phyloP scores from a whole-genome alignment of 1,140 invertebrate genomes.

The Plectrocnemia conspersa region DNA sequence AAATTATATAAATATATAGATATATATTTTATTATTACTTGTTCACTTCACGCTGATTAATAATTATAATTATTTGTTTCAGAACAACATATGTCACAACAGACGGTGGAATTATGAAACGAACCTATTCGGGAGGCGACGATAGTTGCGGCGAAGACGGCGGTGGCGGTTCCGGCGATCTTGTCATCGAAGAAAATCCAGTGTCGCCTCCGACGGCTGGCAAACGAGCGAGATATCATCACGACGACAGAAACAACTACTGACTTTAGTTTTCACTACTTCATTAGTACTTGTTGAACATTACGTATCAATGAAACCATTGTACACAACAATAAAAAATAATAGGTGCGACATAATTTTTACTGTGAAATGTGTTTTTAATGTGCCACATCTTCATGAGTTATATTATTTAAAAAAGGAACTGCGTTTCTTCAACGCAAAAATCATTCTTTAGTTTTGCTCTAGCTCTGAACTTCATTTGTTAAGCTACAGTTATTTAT shows the following conservation, averaged over 20 bases:
- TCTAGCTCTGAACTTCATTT: too few relatives aligned
- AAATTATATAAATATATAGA: too few relatives aligned
- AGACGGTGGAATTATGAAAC: slow-evolving; percentile 23
- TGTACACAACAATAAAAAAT: too few relatives aligned
- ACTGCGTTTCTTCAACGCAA: too few relatives aligned
- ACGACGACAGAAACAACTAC: slow-evolving; percentile 23
- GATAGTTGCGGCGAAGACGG: slow-evolving; percentile 41
- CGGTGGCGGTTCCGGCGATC: slow-evolving; percentile 36
- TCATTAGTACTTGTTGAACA: too few relatives aligned
- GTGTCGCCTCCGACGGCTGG: slow-evolving; percentile 42
- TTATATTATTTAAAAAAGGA: too few relatives aligned
- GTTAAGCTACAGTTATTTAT: too few relatives aligned
- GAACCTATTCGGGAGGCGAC: slow-evolving; percentile 35
- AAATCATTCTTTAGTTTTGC: too few relatives aligned
- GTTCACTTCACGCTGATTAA: too few relatives aligned
- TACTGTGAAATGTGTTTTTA: slow-evolving; percentile 19
- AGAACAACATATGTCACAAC: slow-evolving; percentile 38
- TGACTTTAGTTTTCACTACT: background rate
- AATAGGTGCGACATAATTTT: slow-evolving; percentile 13
- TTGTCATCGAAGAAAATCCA: slow-evolving; percentile 46
- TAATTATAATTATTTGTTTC: slow-evolving; percentile 28
- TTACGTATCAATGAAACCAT: too few relatives aligned
- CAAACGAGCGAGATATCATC: slow-evolving; percentile 38
- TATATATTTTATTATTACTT: too few relatives aligned
- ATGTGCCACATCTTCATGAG: slow-evolving; percentile 13